A percentile compares a stretch with the other conserved stretches of the same genome.
These are phyloP conservation scores for Ectropis grisescens DNA, from an alignment of 1,140 invertebrate species.

Conservation along the genomic window DNA sequence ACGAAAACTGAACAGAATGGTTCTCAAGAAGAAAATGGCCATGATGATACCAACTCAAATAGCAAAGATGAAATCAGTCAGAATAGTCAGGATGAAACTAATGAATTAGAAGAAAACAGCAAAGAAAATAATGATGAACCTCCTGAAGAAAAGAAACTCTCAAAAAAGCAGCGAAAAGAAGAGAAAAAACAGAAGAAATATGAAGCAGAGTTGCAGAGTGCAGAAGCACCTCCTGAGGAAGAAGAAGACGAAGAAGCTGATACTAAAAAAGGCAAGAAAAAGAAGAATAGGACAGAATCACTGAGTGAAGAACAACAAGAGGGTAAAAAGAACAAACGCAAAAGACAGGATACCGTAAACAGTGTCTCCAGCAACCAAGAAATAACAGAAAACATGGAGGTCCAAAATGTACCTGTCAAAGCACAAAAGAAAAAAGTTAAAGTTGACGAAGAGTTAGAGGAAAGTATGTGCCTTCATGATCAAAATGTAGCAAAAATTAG, in stretches of 20 bases:
- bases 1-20: conserved; percentile 14
- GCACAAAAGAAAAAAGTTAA: conserved; percentile 13
- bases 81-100: conserved; percentile 2
- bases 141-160: conserved; percentile 45
- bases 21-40: conserved; percentile 18
- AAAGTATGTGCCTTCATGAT: conserved; percentile 35
- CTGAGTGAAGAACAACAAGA: conserved; percentile 15
- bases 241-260: conserved; percentile 21
- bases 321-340: conserved; percentile 54
- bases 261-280: conserved; percentile 55
- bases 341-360: conserved; percentile 49
- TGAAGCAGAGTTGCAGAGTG: conserved; percentile 60
- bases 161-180: conserved; percentile 71
- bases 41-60: conserved; percentile 14
- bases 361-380: conserved; percentile 19
- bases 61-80: conserved; percentile 8
- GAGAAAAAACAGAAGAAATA: conserved; percentile 66
- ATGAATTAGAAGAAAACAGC: conserved; percentile 1
- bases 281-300: conserved; percentile 44
- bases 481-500: conserved; percentile 50
- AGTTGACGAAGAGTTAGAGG: conserved; percentile 8
- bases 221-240: conserved; percentile 20
- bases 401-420: conserved; percentile 3
- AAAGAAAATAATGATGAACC: conserved; percentile 6
- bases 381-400: too few relatives aligned